A percentile compares a stretch with the other conserved stretches of the same genome.
phyloP scores from a whole-genome alignment of 2,113 vertebrate species.

The Muntiacus muntjak region DNA sequence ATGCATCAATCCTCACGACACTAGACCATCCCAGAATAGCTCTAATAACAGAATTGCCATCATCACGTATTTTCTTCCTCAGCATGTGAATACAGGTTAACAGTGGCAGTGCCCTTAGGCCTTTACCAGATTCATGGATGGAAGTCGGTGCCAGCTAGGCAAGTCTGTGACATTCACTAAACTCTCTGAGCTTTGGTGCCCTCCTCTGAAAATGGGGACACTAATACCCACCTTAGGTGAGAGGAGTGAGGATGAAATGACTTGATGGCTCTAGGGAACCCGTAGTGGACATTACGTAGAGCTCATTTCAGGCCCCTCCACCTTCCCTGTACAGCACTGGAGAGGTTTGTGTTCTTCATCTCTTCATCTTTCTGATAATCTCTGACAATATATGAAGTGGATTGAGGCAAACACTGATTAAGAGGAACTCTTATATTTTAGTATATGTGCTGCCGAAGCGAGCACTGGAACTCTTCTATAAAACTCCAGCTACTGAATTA shows the following conservation, averaged over 20 bases:
- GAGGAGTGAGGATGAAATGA: not conserved
- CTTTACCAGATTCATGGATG: not conserved
- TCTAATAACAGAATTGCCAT: not conserved
- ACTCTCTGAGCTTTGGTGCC: not conserved
- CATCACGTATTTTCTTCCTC: accelerated
- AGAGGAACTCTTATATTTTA: not conserved
- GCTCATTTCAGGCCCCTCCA: not conserved
- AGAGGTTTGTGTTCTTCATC: not conserved
- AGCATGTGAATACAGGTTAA: not conserved
- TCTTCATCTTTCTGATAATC: not conserved
- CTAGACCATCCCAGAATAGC: not conserved
- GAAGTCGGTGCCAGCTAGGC: not conserved
- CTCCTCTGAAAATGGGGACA: not conserved
- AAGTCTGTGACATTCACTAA: not conserved
- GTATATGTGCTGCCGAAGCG: no score
- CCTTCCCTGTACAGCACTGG: not conserved
- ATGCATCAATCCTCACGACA: not conserved
- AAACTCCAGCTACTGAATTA: not conserved
- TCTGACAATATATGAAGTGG: not conserved
- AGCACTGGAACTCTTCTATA: not conserved
- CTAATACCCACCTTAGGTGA: not conserved
- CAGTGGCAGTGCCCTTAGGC: not conserved
- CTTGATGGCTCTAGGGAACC: not conserved
- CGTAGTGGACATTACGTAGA: not conserved
- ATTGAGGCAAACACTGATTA: not conserved